phyloP scores from a whole-genome alignment of 2,888 invertebrate genomes.

The Pemphredon lugubris region DNA sequence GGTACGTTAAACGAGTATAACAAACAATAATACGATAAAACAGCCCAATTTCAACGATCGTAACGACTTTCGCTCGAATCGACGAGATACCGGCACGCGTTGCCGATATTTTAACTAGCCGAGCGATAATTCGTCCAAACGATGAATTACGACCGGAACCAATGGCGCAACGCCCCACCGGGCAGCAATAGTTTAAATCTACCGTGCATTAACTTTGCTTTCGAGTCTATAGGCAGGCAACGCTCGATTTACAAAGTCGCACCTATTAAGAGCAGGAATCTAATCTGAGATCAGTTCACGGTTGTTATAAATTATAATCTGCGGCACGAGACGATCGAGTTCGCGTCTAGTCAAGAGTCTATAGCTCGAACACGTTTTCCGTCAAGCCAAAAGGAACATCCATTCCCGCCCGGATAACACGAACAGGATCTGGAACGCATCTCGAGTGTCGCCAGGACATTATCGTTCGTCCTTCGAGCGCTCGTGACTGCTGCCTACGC shows the following conservation, averaged over 20 bases:
- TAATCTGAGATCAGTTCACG: slow-evolving; percentile 47
- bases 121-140: no score
- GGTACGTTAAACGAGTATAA: background rate
- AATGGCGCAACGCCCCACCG: no score
- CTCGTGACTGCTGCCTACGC: slow-evolving; percentile 54
- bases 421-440: slow-evolving; percentile 62
- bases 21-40: no score
- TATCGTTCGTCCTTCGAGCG: slow-evolving; percentile 67
- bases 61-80: background rate
- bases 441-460: slow-evolving; percentile 64
- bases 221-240: no score
- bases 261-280: slow-evolving; percentile 21
- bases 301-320: slow-evolving; percentile 49
- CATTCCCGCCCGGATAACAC: slow-evolving; percentile 48
- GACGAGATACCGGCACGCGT: no score
- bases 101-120: no score
- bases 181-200: no score
- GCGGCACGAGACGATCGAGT: slow-evolving; percentile 21
- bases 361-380: slow-evolving; percentile 37
- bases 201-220: no score
- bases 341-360: slow-evolving; percentile 19
- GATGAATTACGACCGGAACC: no score
- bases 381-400: slow-evolving; percentile 40
- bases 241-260: slow-evolving; percentile 12
- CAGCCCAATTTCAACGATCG: background rate